These are phyloP conservation scores for Eciton burchellii DNA, from an alignment of 1,140 invertebrate species.

Conservation along the genomic window DNA sequence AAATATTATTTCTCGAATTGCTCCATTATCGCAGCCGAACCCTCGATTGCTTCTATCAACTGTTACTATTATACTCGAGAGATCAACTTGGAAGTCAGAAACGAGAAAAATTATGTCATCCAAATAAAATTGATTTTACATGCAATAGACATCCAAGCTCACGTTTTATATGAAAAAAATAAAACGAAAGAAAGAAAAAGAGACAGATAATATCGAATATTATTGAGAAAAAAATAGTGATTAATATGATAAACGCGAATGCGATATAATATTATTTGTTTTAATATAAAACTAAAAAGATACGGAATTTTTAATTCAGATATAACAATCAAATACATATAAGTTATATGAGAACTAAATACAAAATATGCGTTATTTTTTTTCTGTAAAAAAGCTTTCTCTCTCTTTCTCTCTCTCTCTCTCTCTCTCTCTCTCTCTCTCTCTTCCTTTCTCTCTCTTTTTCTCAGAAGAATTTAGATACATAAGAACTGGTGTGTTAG, in stretches of 20 bases:
- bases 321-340: constrained; percentile 34
- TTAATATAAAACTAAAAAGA: constrained; percentile 65
- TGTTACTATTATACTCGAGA: constrained; percentile 11
- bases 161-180: constrained; percentile 68
- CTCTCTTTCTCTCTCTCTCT: constrained; percentile 1
- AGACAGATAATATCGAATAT: neutral
- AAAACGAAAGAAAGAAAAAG: constrained; percentile 28
- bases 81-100: neutral
- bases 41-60: constrained; percentile 50
- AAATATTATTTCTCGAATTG: neutral
- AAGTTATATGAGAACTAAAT: constrained; percentile 52
- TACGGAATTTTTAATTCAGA: constrained; percentile 30
- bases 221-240: neutral
- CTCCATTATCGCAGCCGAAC: neutral
- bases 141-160: constrained; percentile 64
- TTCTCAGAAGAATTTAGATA: constrained; percentile 21
- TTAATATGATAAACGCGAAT: too few species aligned
- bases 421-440: neutral
- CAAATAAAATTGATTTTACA: constrained; percentile 64
- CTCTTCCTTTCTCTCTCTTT: neutral
- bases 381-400: too few species aligned
- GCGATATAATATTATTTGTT: neutral
- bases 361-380: constrained; percentile 27
- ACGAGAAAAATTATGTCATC: constrained; percentile 16
- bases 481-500: constrained; percentile 20